These are phyloP conservation scores for Blastobasis adustella DNA, from an alignment of 2,888 invertebrate species.

Conservation along the genomic window DNA sequence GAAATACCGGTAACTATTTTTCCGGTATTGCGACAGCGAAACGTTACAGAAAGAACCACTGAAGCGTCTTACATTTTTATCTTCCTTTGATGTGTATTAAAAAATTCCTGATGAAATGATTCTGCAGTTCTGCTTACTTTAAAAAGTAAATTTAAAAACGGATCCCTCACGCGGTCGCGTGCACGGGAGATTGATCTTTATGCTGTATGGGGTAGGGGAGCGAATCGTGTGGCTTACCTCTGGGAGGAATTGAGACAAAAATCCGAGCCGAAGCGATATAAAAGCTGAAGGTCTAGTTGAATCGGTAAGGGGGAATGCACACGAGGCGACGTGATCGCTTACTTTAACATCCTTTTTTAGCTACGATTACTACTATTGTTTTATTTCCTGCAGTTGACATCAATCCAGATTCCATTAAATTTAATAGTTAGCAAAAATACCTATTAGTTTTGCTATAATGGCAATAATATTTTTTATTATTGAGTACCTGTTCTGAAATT, in stretches of 20 bases:
- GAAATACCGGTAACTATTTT: background rate
- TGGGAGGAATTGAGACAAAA: constrained; percentile 3
- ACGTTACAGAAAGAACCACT: background rate
- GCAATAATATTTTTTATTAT: too few relatives aligned
- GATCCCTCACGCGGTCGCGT: background rate
- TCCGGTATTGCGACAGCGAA: background rate
- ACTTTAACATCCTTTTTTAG: too few relatives aligned
- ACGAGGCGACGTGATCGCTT: background rate
- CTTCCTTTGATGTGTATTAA: constrained; percentile 3
- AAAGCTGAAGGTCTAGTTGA: constrained; percentile 5
- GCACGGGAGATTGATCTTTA: background rate
- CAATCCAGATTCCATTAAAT: too few relatives aligned
- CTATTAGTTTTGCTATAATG: too few relatives aligned
- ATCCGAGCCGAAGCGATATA: constrained; percentile 4
- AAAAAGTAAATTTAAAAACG: constrained; percentile 3
- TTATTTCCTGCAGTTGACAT: too few relatives aligned
- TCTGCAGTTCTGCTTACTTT: background rate
- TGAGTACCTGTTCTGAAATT: too few relatives aligned
- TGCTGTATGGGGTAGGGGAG: background rate
- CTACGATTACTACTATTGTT: too few relatives aligned
- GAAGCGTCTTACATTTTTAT: background rate
- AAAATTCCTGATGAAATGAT: constrained; percentile 3
- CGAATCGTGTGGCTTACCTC: background rate
- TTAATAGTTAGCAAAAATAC: too few relatives aligned
- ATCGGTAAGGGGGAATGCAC: background rate